phyloP scores from a whole-genome alignment of 2,888 invertebrate genomes.

The Penaeus monodon region DNA sequence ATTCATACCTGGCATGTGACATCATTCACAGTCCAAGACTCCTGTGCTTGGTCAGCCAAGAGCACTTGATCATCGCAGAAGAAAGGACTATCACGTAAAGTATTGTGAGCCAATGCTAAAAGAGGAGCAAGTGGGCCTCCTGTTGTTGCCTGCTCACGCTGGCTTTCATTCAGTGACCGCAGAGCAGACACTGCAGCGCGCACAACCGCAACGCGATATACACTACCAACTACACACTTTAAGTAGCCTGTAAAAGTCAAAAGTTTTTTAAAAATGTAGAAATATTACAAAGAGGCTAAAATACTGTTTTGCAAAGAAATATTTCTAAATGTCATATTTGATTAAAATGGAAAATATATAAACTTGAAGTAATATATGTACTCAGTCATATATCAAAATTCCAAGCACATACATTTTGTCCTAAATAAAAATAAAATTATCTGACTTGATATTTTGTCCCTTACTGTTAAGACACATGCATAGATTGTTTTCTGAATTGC shows the following conservation, averaged over 20 bases:
- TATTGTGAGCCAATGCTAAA: conserved; percentile 54
- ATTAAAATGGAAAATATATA: too few relatives aligned
- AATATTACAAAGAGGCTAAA: too few relatives aligned
- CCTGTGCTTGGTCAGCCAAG: conserved; percentile 37
- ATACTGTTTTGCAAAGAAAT: too few relatives aligned
- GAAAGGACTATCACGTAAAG: conserved; percentile 58
- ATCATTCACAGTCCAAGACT: conserved; percentile 56
- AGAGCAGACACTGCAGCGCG: conserved; percentile 58
- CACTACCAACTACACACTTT: conserved; percentile 53
- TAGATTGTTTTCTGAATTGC: too few relatives aligned
- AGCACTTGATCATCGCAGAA: conserved; percentile 58
- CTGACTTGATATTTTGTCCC: too few relatives aligned
- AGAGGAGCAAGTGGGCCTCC: conserved; percentile 62
- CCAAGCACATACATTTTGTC: too few relatives aligned
- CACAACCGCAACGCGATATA: conserved; percentile 61
- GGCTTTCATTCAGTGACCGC: conserved; percentile 42
- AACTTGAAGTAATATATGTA: too few relatives aligned
- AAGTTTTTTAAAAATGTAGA: background rate
- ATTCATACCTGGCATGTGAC: conserved; percentile 56
- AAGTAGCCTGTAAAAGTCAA: conserved; percentile 38
- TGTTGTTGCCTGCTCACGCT: conserved; percentile 53
- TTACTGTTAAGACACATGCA: too few relatives aligned
- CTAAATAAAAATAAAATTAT: too few relatives aligned
- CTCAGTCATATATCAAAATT: too few relatives aligned
- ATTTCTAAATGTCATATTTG: too few relatives aligned